Conservation (phyloP, 2,797 vertebrate genomes). For the Oreonectes daqikongensis region DNA sequence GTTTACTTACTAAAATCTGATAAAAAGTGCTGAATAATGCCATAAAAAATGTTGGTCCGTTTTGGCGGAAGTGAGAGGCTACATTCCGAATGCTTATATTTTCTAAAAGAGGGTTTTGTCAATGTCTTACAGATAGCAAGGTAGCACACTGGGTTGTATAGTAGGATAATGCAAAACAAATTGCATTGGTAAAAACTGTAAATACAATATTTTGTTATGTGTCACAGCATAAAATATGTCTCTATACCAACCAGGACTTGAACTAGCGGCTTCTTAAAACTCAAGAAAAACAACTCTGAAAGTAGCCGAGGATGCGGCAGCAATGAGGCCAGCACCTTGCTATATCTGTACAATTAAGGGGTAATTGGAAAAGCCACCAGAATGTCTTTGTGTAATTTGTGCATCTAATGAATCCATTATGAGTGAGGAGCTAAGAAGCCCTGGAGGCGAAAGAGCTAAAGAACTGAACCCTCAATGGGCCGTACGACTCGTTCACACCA, state of each 20-base stretch:
- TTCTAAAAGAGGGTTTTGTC: too few relatives aligned
- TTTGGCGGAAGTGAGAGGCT: too few relatives aligned
- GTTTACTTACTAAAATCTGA: too few relatives aligned
- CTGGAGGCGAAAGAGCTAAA: constrained; percentile 33
- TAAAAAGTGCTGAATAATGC: too few relatives aligned
- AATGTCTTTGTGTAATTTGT: constrained; percentile 48
- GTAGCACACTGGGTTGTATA: too few relatives aligned
- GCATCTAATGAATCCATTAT: constrained; percentile 56
- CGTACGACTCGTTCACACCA: neutral
- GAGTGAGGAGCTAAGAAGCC: constrained; percentile 21
- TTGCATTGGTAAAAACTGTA: too few relatives aligned
- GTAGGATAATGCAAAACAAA: too few relatives aligned
- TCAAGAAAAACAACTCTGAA: neutral
- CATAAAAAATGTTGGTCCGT: too few relatives aligned
- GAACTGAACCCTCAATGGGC: constrained; percentile 32
- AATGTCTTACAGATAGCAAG: too few relatives aligned
- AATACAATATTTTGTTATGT: neutral
- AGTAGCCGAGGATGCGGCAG: constrained; percentile 14
- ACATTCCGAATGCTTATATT: too few relatives aligned
- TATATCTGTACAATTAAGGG: constrained; percentile 42
- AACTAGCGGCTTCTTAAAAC: neutral
- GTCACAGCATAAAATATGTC: neutral
- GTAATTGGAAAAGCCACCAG: constrained; percentile 44
- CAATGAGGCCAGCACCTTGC: constrained; percentile 31
- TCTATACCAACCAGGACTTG: too few relatives aligned